Conservation (phyloP, 2,113 vertebrate species). For the Hydrolagus affinis region DNA sequence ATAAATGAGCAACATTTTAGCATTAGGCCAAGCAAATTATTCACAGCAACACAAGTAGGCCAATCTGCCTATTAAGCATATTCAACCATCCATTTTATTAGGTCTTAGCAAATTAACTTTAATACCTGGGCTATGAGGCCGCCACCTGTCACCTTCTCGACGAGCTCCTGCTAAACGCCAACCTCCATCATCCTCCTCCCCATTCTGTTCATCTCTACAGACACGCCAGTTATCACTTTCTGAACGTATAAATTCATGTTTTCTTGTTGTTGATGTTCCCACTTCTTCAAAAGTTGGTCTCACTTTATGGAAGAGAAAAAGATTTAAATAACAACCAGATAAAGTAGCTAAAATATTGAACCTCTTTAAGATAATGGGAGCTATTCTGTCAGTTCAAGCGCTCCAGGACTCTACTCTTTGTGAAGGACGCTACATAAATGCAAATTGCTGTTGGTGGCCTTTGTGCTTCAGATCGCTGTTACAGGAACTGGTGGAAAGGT, state of each 20-base stretch:
- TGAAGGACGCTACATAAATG: no score
- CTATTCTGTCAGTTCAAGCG: no score
- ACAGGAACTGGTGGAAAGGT: no score
- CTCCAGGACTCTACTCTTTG: no score
- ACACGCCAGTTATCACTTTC: conserved; percentile 95
- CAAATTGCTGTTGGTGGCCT: no score
- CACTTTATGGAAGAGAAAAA: conserved; percentile 54
- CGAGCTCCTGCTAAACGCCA: conserved; percentile 76
- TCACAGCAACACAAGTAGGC: not conserved
- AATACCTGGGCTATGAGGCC: conserved; percentile 85
- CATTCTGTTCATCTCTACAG: conserved; percentile 85
- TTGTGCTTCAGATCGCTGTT: no score
- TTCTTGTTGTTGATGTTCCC: conserved; percentile 62
- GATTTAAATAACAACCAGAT: not conserved
- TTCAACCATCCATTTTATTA: no score
- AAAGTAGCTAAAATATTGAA: no score
- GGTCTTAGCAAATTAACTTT: no score
- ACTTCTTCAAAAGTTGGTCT: conserved; percentile 85
- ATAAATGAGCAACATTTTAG: not conserved
- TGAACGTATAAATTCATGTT: conserved; percentile 89
- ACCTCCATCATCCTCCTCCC: conserved; percentile 85
- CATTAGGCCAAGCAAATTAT: conserved; percentile 5
- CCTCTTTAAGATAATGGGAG: no score
- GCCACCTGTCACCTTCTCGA: conserved; percentile 80
- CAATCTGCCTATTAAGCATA: no score